Evolutionary conservation across 2,888 invertebrate species (phyloP).

Genomic region (Acrocyrtus sp.): DNA sequence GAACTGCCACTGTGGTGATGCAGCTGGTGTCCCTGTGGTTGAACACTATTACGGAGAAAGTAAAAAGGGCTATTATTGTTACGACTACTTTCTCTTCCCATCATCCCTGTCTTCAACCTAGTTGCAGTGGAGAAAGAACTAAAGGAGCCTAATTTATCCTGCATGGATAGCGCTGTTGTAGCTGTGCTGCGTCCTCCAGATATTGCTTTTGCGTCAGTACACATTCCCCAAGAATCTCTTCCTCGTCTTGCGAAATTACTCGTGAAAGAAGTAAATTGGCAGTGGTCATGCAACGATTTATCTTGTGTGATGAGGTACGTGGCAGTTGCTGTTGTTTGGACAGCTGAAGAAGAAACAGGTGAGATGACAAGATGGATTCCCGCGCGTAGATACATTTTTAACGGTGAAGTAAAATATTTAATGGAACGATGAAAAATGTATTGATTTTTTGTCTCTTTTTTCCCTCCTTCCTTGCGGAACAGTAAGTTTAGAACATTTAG

Average conservation of each 20-base stretch:
- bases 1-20: too few relatives aligned
- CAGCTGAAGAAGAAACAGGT: not conserved
- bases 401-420: not conserved
- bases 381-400: slow-evolving; percentile 11
- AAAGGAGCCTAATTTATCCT: too few relatives aligned
- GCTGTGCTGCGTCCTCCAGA: not conserved
- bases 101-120: too few relatives aligned
- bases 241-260: not conserved
- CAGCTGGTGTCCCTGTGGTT: too few relatives aligned
- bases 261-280: not conserved
- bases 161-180: not conserved
- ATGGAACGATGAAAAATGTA: not conserved
- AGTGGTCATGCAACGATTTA: too few relatives aligned
- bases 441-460: too few relatives aligned
- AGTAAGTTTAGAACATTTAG: too few relatives aligned
- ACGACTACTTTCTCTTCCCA: too few relatives aligned
- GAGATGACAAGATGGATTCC: slow-evolving; percentile 6
- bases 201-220: not conserved
- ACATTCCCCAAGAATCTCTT: not conserved
- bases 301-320: not conserved
- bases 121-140: too few relatives aligned
- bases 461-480: too few relatives aligned
- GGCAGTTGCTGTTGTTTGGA: not conserved
- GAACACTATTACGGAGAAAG: too few relatives aligned
- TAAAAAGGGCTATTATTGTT: too few relatives aligned